Percentiles rank a stretch among this genome's conserved stretches.
Conservation (phyloP, 1,140 invertebrate species). For the Drosophila micromelanica region DNA sequence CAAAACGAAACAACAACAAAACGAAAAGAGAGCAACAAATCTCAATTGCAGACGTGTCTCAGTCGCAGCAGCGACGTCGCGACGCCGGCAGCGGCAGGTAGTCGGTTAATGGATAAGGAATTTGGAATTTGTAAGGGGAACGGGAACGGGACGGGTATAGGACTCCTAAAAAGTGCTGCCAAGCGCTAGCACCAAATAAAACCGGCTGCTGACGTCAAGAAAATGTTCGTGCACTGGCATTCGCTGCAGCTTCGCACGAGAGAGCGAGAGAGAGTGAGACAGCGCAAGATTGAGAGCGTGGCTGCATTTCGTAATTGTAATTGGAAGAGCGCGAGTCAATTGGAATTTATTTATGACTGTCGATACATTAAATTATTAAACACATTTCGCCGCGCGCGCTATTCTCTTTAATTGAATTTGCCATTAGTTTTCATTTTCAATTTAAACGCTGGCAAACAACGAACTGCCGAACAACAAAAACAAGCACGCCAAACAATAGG, state of each 20-base stretch:
- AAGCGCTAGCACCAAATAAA: constrained; percentile 35
- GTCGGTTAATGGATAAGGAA: constrained; percentile 30
- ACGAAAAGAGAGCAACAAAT: constrained; percentile 53
- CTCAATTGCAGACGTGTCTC: constrained; percentile 60
- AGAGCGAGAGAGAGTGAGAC: constrained; percentile 5
- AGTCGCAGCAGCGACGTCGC: constrained; percentile 4
- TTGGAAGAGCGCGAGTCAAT: constrained; percentile 61
- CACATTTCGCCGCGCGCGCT: constrained; percentile 12
- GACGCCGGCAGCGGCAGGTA: constrained; percentile 36
- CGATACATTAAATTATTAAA: constrained; percentile 40
- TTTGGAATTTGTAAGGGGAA: constrained; percentile 27
- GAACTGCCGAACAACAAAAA: constrained; percentile 16
- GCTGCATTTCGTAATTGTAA: constrained; percentile 54
- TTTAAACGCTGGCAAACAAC: constrained; percentile 19
- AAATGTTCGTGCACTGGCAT: constrained; percentile 61
- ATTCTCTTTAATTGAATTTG: constrained; percentile 33
- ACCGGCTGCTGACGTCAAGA: constrained; percentile 56
- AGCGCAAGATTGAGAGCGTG: constrained; percentile 22
- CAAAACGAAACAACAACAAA: constrained; percentile 17
- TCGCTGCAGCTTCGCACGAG: constrained; percentile 33
- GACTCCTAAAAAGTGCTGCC: constrained; percentile 7
- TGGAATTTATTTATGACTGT: constrained; percentile 57
- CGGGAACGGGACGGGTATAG: neutral
- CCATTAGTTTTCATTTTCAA: constrained; percentile 40
- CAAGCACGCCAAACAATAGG: constrained; percentile 38